Percentiles rank a stretch among this genome's conserved stretches.
phyloP scores from a whole-genome alignment of 2,113 vertebrate genomes.

The Oriolus oriolus region DNA sequence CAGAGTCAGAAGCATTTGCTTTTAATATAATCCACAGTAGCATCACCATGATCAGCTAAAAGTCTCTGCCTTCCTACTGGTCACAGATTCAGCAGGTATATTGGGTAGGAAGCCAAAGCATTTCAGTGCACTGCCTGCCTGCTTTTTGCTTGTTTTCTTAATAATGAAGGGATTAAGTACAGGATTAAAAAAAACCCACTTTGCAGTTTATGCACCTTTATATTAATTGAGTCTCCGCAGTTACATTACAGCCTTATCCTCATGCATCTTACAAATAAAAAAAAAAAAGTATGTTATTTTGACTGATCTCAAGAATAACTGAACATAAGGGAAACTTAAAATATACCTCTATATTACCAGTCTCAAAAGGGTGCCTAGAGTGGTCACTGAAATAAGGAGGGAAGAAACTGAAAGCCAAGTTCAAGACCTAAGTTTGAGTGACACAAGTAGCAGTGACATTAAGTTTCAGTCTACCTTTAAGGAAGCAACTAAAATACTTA shows the following conservation, averaged over 20 bases:
- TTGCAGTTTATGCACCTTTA: neutral
- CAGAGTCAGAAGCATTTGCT: neutral
- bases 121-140: neutral
- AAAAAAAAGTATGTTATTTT: neutral
- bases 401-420: neutral
- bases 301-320: neutral
- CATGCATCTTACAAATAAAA: neutral
- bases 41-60: neutral
- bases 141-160: neutral
- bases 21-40: neutral
- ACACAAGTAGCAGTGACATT: neutral
- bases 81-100: neutral
- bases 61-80: neutral
- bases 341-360: rapidly evolving
- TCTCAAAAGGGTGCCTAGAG: neutral
- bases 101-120: neutral
- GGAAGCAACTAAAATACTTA: neutral
- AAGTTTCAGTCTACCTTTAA: neutral
- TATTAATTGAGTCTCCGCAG: neutral
- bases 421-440: neutral
- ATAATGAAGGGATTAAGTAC: neutral
- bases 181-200: neutral
- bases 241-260: neutral
- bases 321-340: neutral
- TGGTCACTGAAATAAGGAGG: neutral